phyloP scores from a whole-genome alignment of 1,140 invertebrate species.

The Heliconius hermathena region DNA sequence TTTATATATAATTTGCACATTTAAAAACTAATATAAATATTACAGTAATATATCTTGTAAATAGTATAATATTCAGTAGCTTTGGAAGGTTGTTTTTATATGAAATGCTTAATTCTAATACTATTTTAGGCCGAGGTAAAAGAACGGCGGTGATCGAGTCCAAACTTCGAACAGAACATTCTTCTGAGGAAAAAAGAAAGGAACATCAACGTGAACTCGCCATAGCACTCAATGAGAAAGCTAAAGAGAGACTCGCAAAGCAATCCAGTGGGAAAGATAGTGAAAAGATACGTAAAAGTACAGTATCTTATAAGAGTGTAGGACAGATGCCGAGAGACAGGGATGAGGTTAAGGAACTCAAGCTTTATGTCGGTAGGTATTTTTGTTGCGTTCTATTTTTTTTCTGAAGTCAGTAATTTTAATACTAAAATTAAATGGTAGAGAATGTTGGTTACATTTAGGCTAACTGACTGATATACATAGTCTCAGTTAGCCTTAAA shows the following conservation, averaged over 20 bases:
- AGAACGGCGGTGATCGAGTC: constrained; percentile 97
- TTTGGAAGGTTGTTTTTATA: background rate
- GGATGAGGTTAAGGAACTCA: constrained; percentile 95
- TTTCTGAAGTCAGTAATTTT: too few species aligned
- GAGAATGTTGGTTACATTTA: too few species aligned
- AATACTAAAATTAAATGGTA: too few species aligned
- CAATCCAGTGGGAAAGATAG: constrained; percentile 92
- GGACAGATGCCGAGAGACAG: constrained; percentile 95
- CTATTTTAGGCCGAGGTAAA: constrained; percentile 88
- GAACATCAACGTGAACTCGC: constrained; percentile 98
- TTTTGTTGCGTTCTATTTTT: background rate
- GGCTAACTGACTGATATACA: too few species aligned
- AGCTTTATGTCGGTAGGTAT: constrained; percentile 94
- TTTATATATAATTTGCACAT: background rate
- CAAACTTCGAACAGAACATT: constrained; percentile 97
- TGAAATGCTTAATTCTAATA: background rate
- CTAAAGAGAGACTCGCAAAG: constrained; percentile 94
- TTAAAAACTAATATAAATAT: background rate
- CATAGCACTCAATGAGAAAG: constrained; percentile 94
- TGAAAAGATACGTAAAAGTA: constrained; percentile 96
- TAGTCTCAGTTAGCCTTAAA: too few species aligned
- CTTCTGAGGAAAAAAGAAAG: constrained; percentile 98
- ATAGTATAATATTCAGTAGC: background rate
- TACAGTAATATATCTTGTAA: background rate
- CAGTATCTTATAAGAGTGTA: constrained; percentile 96